phyloP scores from a whole-genome alignment of 2,797 vertebrate genomes.

The Adrianichthys oophorus region DNA sequence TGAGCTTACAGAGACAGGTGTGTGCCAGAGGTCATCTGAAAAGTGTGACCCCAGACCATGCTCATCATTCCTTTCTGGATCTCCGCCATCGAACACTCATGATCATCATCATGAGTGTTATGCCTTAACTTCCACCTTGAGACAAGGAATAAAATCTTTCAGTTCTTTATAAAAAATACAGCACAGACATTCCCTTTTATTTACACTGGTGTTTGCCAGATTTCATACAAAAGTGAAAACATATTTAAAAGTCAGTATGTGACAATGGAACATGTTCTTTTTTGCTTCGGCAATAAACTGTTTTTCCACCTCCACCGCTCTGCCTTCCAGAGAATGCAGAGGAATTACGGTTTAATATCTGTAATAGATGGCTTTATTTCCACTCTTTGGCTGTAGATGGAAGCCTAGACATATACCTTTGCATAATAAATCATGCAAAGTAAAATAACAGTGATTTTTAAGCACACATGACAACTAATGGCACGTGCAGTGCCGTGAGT shows the following conservation, averaged over 20 bases:
- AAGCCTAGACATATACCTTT: constrained; percentile 82
- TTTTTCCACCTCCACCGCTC: constrained; percentile 54
- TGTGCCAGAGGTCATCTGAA: constrained; percentile 68
- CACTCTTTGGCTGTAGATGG: constrained; percentile 74
- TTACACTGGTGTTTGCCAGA: too few relatives aligned
- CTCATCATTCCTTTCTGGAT: constrained; percentile 72
- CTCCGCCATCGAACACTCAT: constrained; percentile 62
- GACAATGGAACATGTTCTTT: constrained; percentile 55
- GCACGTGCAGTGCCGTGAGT: constrained; percentile 71
- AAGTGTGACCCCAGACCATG: constrained; percentile 63
- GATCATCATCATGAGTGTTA: constrained; percentile 53
- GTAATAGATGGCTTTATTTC: constrained; percentile 79
- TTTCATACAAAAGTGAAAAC: too few relatives aligned
- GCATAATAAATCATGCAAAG: constrained; percentile 76
- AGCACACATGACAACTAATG: constrained; percentile 74
- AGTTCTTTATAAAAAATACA: neutral
- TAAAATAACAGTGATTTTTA: constrained; percentile 77
- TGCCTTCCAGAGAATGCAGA: constrained; percentile 65
- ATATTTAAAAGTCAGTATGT: constrained; percentile 15
- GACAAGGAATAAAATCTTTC: constrained; percentile 31
- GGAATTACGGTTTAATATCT: constrained; percentile 73
- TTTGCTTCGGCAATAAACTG: neutral
- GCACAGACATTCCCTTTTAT: too few relatives aligned
- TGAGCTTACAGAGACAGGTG: constrained; percentile 19
- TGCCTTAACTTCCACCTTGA: constrained; percentile 33